These are phyloP conservation scores for Popillia japonica DNA, from an alignment of 1,140 invertebrate species.

Conservation along the genomic window DNA sequence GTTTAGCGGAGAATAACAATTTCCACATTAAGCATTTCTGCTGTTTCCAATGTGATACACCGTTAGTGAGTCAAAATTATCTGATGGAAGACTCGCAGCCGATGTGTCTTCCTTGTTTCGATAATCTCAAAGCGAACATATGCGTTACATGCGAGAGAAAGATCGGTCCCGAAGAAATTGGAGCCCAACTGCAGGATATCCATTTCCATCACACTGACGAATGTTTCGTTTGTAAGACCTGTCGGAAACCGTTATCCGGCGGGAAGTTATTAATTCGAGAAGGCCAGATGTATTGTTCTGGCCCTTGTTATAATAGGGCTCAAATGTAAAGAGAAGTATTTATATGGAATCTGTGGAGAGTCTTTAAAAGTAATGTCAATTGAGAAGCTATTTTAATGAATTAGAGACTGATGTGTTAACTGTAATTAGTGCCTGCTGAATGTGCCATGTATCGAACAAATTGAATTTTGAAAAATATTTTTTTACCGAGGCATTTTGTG, in stretches of 20 bases:
- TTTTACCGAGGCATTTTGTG: too few species aligned
- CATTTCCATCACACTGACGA: slow-evolving; percentile 80
- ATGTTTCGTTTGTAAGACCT: slow-evolving; percentile 79
- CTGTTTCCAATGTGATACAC: slow-evolving; percentile 84
- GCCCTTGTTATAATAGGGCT: slow-evolving; percentile 48
- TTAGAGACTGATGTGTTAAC: too few species aligned
- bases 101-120: slow-evolving; percentile 81
- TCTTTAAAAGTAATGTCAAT: too few species aligned
- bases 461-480: too few species aligned
- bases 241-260: slow-evolving; percentile 75
- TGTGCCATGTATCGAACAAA: too few species aligned
- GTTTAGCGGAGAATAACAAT: slow-evolving; percentile 79
- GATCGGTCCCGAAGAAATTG: slow-evolving; percentile 79
- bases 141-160: slow-evolving; percentile 75
- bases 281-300: slow-evolving; percentile 57
- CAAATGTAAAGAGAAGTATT: background rate
- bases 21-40: slow-evolving; percentile 91
- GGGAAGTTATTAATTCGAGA: slow-evolving; percentile 63
- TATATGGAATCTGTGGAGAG: background rate
- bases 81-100: slow-evolving; percentile 79
- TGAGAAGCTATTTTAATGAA: too few species aligned
- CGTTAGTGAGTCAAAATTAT: slow-evolving; percentile 82
- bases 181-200: slow-evolving; percentile 73
- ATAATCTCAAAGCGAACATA: slow-evolving; percentile 77
- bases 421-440: too few species aligned